Evolutionary conservation across 2,797 vertebrate species (phyloP).

Genomic region (Rallus crepitans): DNA sequence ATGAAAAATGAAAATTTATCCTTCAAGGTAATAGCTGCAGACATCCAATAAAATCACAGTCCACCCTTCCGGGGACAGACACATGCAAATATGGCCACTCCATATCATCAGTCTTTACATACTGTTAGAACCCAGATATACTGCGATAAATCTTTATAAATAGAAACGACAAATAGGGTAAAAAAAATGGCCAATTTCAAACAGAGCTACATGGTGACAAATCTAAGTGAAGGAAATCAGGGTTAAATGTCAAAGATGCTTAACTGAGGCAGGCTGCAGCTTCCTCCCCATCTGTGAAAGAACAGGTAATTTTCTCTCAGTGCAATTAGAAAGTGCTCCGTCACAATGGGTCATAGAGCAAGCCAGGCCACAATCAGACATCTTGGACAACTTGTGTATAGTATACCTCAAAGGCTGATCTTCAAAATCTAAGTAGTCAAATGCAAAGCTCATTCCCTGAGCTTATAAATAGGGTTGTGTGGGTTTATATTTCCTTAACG

Average conservation of each 20-base stretch:
- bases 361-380: slow-evolving; percentile 73
- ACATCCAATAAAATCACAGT: slow-evolving; percentile 98
- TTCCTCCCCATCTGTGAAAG: slow-evolving; percentile 83
- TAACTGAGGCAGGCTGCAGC: slow-evolving; percentile 78
- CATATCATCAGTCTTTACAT: slow-evolving; percentile 72
- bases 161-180: slow-evolving; percentile 75
- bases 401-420: slow-evolving; percentile 78
- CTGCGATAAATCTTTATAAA: slow-evolving; percentile 71
- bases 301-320: slow-evolving; percentile 71
- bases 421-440: not conserved
- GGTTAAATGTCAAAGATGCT: slow-evolving; percentile 80
- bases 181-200: slow-evolving; percentile 89
- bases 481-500: not conserved
- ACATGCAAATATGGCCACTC: slow-evolving; percentile 94
- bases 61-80: slow-evolving; percentile 99
- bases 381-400: slow-evolving; percentile 73
- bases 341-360: slow-evolving; percentile 83
- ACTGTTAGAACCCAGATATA: slow-evolving; percentile 78
- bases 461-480: not conserved
- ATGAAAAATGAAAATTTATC: slow-evolving; percentile 99
- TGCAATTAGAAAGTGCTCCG: slow-evolving; percentile 80
- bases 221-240: slow-evolving; percentile 75
- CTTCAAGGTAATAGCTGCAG: slow-evolving; percentile 99
- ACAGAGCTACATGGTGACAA: slow-evolving; percentile 91
- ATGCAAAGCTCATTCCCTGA: not conserved